Percentiles rank a stretch among this genome's conserved stretches.
These are phyloP conservation scores for Seriola quinqueradiata DNA, from an alignment of 2,113 vertebrate genomes.

Conservation along the genomic window DNA sequence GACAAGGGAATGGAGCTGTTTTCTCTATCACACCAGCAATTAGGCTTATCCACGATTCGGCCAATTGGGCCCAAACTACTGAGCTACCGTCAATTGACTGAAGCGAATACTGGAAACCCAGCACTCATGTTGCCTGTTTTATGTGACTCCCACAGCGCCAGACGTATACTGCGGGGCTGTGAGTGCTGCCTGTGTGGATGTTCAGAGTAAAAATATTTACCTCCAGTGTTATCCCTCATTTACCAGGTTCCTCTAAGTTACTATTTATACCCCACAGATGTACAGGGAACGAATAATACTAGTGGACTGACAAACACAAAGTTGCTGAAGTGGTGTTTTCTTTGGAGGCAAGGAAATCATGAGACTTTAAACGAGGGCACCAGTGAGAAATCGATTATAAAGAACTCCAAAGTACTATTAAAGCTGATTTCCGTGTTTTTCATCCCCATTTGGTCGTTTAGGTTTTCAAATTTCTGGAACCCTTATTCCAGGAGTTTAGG, in stretches of 20 bases:
- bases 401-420: constrained; percentile 19
- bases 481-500: constrained; percentile 35
- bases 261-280: constrained; percentile 54
- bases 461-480: constrained; percentile 65
- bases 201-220: constrained; percentile 60
- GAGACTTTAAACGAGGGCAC: constrained; percentile 32
- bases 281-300: constrained; percentile 37
- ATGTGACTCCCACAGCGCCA: constrained; percentile 53
- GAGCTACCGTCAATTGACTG: constrained; percentile 71
- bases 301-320: constrained; percentile 39
- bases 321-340: constrained; percentile 24
- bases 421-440: constrained; percentile 48
- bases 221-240: constrained; percentile 49
- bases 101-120: constrained; percentile 58
- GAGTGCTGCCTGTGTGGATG: constrained; percentile 8
- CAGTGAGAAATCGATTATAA: constrained; percentile 40
- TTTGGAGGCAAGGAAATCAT: constrained; percentile 19
- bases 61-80: constrained; percentile 75
- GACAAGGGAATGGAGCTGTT: constrained; percentile 68
- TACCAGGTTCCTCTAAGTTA: constrained; percentile 47
- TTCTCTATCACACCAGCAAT: constrained; percentile 76
- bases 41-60: constrained; percentile 76
- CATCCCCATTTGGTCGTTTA: constrained; percentile 26
- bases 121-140: constrained; percentile 46
- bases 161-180: constrained; percentile 18